Base-by-base conservation (phyloP, 1,140 invertebrate genomes). In the Brachionus angularis region DNA sequence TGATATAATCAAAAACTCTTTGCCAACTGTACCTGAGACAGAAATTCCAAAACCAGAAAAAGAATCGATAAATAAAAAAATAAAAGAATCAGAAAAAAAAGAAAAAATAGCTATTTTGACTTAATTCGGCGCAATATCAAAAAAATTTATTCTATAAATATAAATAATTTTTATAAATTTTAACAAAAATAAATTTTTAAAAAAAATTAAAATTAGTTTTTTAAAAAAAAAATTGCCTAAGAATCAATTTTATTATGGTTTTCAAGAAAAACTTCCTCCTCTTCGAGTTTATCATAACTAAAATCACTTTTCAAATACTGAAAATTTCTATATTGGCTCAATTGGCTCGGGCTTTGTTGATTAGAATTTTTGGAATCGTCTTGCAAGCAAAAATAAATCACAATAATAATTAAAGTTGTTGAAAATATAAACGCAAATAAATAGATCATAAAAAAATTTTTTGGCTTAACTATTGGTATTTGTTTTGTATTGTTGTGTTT, bases 221-320 rank as follows among this genome's bases (percentile, higher is more conserved):
- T n/a, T n/a, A n/a, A n/a, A n/a, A n/a, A n/a, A n/a, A n/a, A n/a
- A n/a, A n/a, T n/a, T n/a, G n/a, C n/a, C 1, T 58, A 58, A 58
- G 53, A 31, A 58, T 58, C 25, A 29, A 58, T 29, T 18, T 23
- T 23, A 10, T 39, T 31, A 18, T 67, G 39, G 47, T 67, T 50
- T 46, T 67, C 14, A 33, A 67, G 25, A n/a, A 67, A 27, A 12
- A 46, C 47, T 14, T 50, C 18, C 31, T 67, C 62, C 34, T 67
- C 62, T 27, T 67, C 62, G 2, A 67, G 31, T 21, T 50, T 46
- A 42, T 46, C 47, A 34, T 47, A 67, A 18, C 62, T 29, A 67
- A 67, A 67, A 34, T 67, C 47, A 47, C 18, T 29, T 31, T 31
- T n/a, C n/a, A 47, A 34, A 42, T 16, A 16, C 10, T 10, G 39